Percentiles rank a stretch among this genome's conserved stretches.
phyloP scores from a whole-genome alignment of 2,797 vertebrate species.

The Vultur gryphus region DNA sequence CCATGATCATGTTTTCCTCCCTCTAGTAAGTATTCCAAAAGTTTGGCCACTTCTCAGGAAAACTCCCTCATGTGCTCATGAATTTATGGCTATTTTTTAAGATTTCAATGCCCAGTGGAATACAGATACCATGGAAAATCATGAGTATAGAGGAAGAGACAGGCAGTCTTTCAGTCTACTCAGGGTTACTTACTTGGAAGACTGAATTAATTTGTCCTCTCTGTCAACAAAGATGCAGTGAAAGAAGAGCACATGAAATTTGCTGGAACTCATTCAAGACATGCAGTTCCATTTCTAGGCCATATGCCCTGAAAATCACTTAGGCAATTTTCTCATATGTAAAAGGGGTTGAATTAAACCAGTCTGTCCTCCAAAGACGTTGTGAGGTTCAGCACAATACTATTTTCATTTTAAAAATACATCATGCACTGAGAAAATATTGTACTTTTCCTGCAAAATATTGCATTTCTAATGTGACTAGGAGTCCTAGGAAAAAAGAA shows the following conservation, averaged over 20 bases:
- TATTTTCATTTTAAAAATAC: neutral
- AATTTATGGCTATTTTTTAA: constrained; percentile 14
- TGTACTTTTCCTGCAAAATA: neutral
- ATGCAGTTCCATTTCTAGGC: constrained; percentile 16
- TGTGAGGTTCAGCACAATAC: neutral
- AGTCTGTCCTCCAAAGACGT: neutral
- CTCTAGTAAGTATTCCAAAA: neutral
- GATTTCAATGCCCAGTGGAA: neutral
- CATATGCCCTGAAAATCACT: constrained; percentile 51
- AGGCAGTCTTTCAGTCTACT: neutral
- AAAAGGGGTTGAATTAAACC: neutral
- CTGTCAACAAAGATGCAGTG: constrained; percentile 11
- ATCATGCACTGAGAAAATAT: neutral
- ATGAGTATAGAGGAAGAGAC: neutral
- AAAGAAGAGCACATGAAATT: constrained; percentile 36
- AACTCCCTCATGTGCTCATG: neutral
- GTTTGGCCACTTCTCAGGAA: neutral
- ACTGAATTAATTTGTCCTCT: constrained; percentile 38
- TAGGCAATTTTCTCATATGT: neutral
- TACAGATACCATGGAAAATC: neutral
- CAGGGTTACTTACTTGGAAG: neutral
- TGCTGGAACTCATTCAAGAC: constrained; percentile 49
- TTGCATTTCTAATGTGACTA: neutral
- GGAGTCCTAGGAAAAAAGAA: neutral
- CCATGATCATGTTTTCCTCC: neutral